Conservation (phyloP, 2,797 vertebrate species). For the Lemur catta region DNA sequence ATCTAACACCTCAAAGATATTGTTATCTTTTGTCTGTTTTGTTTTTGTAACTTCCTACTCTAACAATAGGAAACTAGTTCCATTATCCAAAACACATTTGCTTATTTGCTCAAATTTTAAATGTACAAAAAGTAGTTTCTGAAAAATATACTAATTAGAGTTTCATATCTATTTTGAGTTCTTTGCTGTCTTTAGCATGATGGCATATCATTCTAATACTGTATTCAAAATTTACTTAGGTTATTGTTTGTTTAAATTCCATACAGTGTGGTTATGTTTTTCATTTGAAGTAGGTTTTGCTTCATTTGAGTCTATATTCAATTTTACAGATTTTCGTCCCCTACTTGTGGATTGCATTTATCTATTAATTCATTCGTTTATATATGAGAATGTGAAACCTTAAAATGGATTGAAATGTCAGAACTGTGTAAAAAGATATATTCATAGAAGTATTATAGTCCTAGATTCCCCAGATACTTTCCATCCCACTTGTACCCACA, state of each 20-base stretch:
- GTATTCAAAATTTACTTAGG: neutral
- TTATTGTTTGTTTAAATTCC: neutral
- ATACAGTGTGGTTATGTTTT: neutral
- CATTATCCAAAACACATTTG: neutral
- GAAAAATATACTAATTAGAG: neutral
- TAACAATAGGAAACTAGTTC: neutral
- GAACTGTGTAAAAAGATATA: neutral
- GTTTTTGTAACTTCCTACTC: neutral
- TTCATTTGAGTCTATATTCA: neutral
- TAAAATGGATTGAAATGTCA: neutral
- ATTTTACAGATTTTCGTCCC: neutral
- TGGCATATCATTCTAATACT: neutral
- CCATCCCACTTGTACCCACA: fast-evolving
- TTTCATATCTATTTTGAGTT: neutral
- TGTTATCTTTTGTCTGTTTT: neutral
- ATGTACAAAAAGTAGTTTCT: neutral
- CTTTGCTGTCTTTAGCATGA: neutral
- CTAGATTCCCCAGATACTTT: neutral
- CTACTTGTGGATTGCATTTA: neutral
- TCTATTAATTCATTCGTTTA: neutral
- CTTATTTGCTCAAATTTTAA: neutral
- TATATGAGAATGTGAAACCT: neutral
- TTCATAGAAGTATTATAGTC: neutral
- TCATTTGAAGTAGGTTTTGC: neutral
- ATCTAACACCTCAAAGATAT: neutral